phyloP scores from a whole-genome alignment of 2,888 invertebrate genomes.

The Mimachlamys varia region DNA sequence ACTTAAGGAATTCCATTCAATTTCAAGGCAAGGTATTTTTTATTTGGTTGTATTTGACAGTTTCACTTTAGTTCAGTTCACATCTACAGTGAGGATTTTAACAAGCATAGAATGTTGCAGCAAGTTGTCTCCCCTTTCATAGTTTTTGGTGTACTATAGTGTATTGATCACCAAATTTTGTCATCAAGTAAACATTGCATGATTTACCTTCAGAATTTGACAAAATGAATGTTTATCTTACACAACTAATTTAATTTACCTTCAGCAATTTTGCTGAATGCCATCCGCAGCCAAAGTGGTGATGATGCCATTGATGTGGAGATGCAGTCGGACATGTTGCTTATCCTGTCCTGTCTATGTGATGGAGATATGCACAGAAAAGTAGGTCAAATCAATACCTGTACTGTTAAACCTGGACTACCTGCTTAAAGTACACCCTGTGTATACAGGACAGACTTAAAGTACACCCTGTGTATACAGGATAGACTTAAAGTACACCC shows the following conservation, averaged over 20 bases:
- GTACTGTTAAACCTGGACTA: neutral
- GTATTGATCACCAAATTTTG: too few relatives aligned
- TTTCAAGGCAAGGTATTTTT: too few relatives aligned
- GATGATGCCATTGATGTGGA: slow-evolving; percentile 79
- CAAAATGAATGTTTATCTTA: neutral
- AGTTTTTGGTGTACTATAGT: too few relatives aligned
- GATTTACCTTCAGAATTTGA: neutral
- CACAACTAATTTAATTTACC: neutral
- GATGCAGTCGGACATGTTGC: slow-evolving; percentile 81
- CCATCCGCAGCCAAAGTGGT: slow-evolving; percentile 66
- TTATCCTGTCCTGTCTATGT: slow-evolving; percentile 80
- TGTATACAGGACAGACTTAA: neutral
- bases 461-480: neutral
- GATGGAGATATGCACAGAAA: slow-evolving; percentile 80
- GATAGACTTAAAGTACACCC: neutral
- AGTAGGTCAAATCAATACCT: slow-evolving; percentile 62
- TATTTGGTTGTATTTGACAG: too few relatives aligned
- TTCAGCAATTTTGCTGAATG: slow-evolving; percentile 75
- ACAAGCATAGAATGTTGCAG: too few relatives aligned
- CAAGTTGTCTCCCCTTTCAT: too few relatives aligned
- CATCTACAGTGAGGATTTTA: too few relatives aligned
- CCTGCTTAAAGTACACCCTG: neutral
- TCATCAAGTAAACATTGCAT: too few relatives aligned
- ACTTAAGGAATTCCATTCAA: too few relatives aligned
- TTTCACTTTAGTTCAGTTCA: too few relatives aligned